phyloP scores from a whole-genome alignment of 2,113 vertebrate genomes.

The Phrynosoma blainvillii region DNA sequence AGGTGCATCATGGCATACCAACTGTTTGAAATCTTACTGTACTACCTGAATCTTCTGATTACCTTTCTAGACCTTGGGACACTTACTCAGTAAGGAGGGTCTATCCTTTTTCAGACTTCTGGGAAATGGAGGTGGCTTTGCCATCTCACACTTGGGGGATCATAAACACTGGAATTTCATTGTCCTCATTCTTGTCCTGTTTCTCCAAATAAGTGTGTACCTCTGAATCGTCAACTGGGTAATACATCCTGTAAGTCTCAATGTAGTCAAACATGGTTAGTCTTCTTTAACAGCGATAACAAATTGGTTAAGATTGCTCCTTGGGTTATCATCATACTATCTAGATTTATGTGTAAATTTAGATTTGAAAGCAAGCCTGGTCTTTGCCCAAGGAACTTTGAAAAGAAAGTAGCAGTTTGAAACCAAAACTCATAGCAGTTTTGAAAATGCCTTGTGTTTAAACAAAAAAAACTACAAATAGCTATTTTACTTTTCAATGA shows the following conservation, averaged over 20 bases:
- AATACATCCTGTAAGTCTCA: not conserved
- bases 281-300: not conserved
- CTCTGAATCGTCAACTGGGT: not conserved
- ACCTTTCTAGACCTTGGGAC: no score
- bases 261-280: not conserved
- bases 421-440: not conserved
- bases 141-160: not conserved
- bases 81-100: no score
- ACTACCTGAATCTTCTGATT: no score
- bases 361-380: not conserved
- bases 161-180: not conserved
- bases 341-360: not conserved
- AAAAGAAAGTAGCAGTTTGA: not conserved
- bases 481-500: conserved; percentile 2
- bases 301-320: not conserved
- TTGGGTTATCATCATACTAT: not conserved
- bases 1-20: not conserved
- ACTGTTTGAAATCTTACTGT: no score
- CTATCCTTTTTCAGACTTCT: not conserved
- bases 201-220: not conserved
- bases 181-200: not conserved
- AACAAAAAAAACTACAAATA: not conserved
- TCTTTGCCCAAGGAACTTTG: not conserved
- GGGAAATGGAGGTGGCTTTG: not conserved
- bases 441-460: not conserved